A percentile compares a stretch with the other conserved stretches of the same genome.
Conservation (phyloP, 2,113 vertebrate genomes). For the Nestor notabilis region DNA sequence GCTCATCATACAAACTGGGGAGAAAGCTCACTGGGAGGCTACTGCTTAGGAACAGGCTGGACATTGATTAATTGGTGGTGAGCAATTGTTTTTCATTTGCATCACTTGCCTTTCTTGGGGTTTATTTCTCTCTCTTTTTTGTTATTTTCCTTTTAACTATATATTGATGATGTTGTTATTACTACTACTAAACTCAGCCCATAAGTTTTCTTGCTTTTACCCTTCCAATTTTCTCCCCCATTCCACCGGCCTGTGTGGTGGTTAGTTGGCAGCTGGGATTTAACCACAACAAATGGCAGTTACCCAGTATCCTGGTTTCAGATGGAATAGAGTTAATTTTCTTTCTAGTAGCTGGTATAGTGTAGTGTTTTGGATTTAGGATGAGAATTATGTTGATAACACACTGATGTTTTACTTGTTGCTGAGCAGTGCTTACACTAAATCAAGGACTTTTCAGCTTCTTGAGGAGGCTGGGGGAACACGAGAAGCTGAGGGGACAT, state of each 20-base stretch:
- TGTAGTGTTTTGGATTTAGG: background rate
- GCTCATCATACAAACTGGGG: background rate
- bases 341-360: background rate
- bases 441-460: background rate
- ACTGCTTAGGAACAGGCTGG: background rate
- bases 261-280: background rate
- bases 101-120: background rate
- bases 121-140: background rate
- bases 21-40: background rate
- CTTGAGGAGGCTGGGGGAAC: fast-evolving
- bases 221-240: background rate
- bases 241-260: background rate
- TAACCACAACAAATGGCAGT: background rate
- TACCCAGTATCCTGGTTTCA: background rate
- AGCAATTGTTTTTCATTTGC: background rate
- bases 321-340: background rate
- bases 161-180: background rate
- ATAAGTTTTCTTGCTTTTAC: background rate
- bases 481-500: background rate
- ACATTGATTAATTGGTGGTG: background rate
- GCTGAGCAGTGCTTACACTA: background rate
- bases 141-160: background rate
- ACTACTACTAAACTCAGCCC: background rate
- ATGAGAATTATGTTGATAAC: background rate
- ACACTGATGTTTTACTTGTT: background rate